A percentile compares a stretch with the other conserved stretches of the same genome.
Conservation (phyloP, 2,113 vertebrate species). For the Charadrius vociferus region DNA sequence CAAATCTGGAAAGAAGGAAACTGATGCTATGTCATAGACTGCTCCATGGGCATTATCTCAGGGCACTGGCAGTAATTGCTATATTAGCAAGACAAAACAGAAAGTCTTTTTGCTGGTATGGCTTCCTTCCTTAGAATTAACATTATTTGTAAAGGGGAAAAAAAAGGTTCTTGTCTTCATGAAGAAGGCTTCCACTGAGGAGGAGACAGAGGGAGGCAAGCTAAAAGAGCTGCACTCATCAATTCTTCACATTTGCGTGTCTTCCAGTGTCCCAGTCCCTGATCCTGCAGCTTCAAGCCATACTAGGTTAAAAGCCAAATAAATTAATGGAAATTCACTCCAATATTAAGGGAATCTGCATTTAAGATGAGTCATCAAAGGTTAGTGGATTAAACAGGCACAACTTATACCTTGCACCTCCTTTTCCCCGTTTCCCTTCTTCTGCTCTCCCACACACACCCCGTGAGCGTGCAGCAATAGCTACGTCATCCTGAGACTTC, state of each 20-base stretch:
- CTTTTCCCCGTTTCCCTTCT: neutral
- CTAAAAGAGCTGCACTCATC: neutral
- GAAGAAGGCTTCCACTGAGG: neutral
- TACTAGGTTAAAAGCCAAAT: neutral
- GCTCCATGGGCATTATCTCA: neutral
- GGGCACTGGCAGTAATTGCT: neutral
- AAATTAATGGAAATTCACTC: neutral
- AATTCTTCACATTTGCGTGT: neutral
- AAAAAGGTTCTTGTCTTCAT: neutral
- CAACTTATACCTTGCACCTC: rapidly evolving
- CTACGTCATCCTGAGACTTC: neutral
- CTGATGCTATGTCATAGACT: neutral
- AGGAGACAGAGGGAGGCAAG: neutral
- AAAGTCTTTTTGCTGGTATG: neutral
- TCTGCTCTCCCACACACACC: neutral
- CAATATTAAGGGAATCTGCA: neutral
- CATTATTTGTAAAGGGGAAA: neutral
- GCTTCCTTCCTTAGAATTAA: neutral
- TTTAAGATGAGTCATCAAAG: neutral
- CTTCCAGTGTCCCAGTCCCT: neutral
- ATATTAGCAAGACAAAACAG: neutral
- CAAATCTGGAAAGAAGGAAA: neutral
- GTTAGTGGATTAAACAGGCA: neutral
- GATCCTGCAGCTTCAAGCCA: neutral
- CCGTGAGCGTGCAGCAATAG: neutral